Percentiles rank a stretch among this genome's conserved stretches.
phyloP scores from a whole-genome alignment of 2,888 invertebrate genomes.

The Vannuccia rotundouncinata region DNA sequence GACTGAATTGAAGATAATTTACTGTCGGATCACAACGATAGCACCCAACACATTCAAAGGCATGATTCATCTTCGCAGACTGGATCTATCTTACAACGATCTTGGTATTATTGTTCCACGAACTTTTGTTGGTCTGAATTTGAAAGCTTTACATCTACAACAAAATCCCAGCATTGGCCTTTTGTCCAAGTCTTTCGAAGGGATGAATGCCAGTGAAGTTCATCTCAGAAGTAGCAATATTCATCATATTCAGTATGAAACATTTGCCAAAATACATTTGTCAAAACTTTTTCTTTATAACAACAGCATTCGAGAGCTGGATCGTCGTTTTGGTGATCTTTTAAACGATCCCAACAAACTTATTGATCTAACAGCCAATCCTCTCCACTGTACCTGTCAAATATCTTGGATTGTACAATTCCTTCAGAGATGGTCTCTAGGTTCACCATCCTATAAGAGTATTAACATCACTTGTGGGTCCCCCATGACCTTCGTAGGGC shows the following conservation, averaged over 20 bases:
- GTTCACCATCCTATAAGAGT: background rate
- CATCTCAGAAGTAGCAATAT: slow-evolving; percentile 27
- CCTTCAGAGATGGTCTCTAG: slow-evolving; percentile 2
- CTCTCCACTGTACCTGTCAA: slow-evolving; percentile 29
- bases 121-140: slow-evolving; percentile 21
- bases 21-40: slow-evolving; percentile 11
- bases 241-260: background rate
- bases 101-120: slow-evolving; percentile 7
- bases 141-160: slow-evolving; percentile 16
- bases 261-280: background rate
- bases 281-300: slow-evolving; percentile 32
- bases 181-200: background rate
- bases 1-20: slow-evolving; percentile 28
- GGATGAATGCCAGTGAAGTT: slow-evolving; percentile 5
- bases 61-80: background rate
- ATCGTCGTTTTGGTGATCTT: slow-evolving; percentile 11
- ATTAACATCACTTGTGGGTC: slow-evolving; percentile 18
- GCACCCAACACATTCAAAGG: background rate
- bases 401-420: slow-evolving; percentile 17
- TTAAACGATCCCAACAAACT: background rate
- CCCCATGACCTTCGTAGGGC: background rate
- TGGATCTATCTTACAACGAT: slow-evolving; percentile 32
- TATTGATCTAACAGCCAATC: slow-evolving; percentile 31
- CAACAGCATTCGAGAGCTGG: slow-evolving; percentile 14
- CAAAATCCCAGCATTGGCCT: slow-evolving; percentile 30